Base-by-base conservation (phyloP, 30 jellyfish, hydroid and myxozoan genomes). In the Aurelia coerulea region DNA sequence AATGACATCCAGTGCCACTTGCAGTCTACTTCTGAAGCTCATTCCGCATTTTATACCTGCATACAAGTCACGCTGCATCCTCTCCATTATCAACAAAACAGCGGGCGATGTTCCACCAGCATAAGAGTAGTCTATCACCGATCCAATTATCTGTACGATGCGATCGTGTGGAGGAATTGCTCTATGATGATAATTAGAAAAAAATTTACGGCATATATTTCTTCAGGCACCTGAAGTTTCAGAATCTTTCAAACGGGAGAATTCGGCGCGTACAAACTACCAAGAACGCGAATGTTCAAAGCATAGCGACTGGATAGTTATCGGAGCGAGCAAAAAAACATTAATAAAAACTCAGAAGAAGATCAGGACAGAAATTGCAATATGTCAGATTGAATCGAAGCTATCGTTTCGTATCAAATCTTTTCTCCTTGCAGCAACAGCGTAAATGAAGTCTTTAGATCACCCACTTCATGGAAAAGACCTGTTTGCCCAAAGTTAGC, bases 61-160 rank as follows among this genome's bases (percentile, higher is more conserved):
- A 66, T 95, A 95, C 63, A 95, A 72, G 71, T 95, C 99, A 29
- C 99, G 94, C 74, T 95, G 99, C 96, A 95, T 68, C 41, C 99
- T 92, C 75, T 95, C 99, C 99, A 95, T 95, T 62, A 95, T 82
- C 56, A 95, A 90, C 39, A 95, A 96, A 16, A 95, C 99, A 9
- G 99, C 99, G 9, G 99, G 99, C 32, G 99, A 95, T n/a, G 97
- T 90, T 29, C 99, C 99, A 33, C 99, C 99, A 39, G 99, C 99
- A 80, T 95, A 95, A 15, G 97, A 89, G 86, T 95, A 95, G 83
- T 95, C 99, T 34, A 95, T 95, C 11, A 95, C 99, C 2, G 99
- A 95, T 7, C 99, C 99, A 65, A 92, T 84, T 35, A 95, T 95
- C 37, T 84, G 99, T 2, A 95, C 99, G 32, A 95, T 87, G 49